A percentile compares a stretch with the other conserved stretches of the same genome.
These are phyloP conservation scores for Stichodactyla helianthus DNA, from an alignment of 64 coral and sea anemone genomes.

Conservation along the genomic window DNA sequence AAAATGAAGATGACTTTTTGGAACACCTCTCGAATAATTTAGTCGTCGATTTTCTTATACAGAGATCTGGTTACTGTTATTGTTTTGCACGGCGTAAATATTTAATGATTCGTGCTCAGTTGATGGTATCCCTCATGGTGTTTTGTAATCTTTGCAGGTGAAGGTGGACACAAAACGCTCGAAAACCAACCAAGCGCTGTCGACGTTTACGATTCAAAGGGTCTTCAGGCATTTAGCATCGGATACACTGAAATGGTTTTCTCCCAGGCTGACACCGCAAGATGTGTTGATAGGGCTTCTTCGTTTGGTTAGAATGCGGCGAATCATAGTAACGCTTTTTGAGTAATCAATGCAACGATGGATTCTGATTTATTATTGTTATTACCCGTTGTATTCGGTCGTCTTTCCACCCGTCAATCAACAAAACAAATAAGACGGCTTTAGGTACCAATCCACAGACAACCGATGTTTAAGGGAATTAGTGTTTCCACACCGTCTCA, in stretches of 20 bases:
- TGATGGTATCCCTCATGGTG: background rate
- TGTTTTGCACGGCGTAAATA: background rate
- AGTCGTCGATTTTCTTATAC: background rate
- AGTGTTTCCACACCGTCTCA: background rate
- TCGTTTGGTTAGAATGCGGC: background rate
- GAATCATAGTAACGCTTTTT: background rate
- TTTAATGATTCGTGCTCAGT: slow-evolving; percentile 15
- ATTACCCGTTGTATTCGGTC: background rate
- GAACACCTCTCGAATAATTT: background rate
- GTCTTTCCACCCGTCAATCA: background rate
- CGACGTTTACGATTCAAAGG: background rate
- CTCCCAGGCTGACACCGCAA: background rate
- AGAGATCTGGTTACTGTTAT: background rate
- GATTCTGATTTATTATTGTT: too few species aligned
- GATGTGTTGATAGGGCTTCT: background rate
- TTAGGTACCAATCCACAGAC: background rate
- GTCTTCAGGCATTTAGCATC: too few species aligned
- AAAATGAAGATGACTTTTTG: background rate
- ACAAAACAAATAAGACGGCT: background rate
- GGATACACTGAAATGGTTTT: background rate
- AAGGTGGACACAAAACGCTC: background rate
- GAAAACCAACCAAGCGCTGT: background rate
- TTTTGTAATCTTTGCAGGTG: slow-evolving; percentile 23
- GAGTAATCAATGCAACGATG: too few species aligned
- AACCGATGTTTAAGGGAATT: slow-evolving; percentile 25